Evolutionary conservation across 2,888 invertebrate species (phyloP), one percentile per base, ranked within the genome.

Genomic region (Ceriagrion tenellum): DNA sequence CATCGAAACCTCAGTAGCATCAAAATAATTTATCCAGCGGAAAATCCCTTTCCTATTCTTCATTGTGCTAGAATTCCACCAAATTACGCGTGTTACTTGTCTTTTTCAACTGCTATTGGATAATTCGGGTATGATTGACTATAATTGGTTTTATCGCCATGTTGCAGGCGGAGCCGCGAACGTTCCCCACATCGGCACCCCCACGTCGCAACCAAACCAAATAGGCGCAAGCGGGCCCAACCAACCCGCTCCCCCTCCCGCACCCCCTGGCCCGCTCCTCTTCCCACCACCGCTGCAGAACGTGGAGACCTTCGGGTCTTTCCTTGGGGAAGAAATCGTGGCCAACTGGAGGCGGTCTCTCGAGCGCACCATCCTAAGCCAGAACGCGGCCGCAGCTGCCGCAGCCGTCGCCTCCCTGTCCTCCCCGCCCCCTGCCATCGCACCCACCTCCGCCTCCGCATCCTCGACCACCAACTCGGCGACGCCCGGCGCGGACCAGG

Each of bases 311-410:
- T 98, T 98, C 97, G 98, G 98, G 97, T 98, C 98, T 96, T 97
- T 98, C 96, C 97, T 98, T 97, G 98, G 98, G 97, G 98, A 98
- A 97, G 98, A 98, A 97, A 98, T 98, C 97, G 98, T 98, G 97
- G 98, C 98, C 96, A 98, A 98, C 97, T 98, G 98, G 98, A 98
- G 98, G 96, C 98, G 98, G 96, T 98, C 98, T 96, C 97, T 98
- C 96, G 98, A 98, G 96, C 97, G 97, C 96, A 96, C 97, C 96
- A 96, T 96, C 96, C 96, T 96, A 96, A 96, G 96, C 96, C 96
- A 96, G 88, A 96, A 96, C 81, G 96, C 96, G 95, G 96, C 96
- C 96, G 95, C 96, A 96, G 97, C 97, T 56, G 96, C 97, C 95
- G 97, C 97, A 95, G 97, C 97, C 16, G 96, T 97, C 95, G 96